Conservation (phyloP, 2,888 invertebrate species). For the Nasonia oneida region DNA sequence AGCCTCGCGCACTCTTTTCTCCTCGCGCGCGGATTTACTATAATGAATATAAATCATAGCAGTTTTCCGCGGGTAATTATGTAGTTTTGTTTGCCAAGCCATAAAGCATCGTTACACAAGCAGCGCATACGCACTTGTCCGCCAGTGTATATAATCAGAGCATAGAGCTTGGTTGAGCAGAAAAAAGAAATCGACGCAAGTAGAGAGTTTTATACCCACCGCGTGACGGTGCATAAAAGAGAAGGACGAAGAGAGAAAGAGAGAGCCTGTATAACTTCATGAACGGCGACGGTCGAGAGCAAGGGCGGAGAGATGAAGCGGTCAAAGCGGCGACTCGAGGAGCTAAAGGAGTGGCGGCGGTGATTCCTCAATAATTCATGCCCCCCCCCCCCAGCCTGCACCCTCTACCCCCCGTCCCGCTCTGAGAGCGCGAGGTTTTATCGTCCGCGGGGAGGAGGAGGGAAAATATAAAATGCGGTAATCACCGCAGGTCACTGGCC, state of each 20-base stretch:
- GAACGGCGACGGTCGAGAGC: neutral
- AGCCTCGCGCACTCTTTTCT: neutral
- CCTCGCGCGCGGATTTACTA: neutral
- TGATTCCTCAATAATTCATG: slow-evolving; percentile 67
- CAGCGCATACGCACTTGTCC: neutral
- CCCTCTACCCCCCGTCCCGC: neutral
- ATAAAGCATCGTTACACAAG: neutral
- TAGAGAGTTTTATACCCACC: neutral
- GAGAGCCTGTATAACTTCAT: slow-evolving; percentile 10
- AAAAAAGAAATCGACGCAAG: neutral
- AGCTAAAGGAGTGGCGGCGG: slow-evolving; percentile 39
- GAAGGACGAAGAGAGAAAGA: neutral
- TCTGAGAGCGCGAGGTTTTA: slow-evolving; percentile 62
- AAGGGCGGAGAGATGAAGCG: slow-evolving; percentile 39
- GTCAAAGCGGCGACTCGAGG: neutral
- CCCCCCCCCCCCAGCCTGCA: slow-evolving; percentile 56
- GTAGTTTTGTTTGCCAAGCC: neutral
- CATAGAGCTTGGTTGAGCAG: neutral
- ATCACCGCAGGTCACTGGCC: slow-evolving; percentile 48
- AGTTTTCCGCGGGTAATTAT: neutral
- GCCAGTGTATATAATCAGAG: neutral
- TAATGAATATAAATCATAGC: slow-evolving; percentile 13
- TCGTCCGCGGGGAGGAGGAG: slow-evolving; percentile 54
- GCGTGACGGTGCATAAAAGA: slow-evolving; percentile 19
- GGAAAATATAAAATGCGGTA: slow-evolving; percentile 53